phyloP scores from a whole-genome alignment of 1,140 invertebrate species.

The Solenopsis invicta region DNA sequence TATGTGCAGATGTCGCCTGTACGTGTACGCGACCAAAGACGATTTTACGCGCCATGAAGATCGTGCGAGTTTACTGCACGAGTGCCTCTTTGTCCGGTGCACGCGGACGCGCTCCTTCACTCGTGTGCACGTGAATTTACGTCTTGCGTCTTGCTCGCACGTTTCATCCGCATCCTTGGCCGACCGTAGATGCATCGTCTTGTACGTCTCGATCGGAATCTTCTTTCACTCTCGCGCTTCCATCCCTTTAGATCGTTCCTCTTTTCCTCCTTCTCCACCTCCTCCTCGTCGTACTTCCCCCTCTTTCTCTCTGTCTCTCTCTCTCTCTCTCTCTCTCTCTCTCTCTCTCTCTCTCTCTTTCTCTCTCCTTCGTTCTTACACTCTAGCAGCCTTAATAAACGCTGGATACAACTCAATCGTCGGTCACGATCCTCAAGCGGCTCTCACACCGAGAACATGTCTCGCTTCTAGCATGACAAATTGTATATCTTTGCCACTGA shows the following conservation, averaged over 20 bases:
- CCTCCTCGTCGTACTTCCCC: conserved; percentile 17
- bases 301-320: background rate
- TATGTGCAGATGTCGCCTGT: conserved; percentile 1
- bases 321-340: background rate
- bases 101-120: conserved; percentile 54
- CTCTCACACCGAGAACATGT: conserved; percentile 68
- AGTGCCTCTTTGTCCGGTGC: conserved; percentile 74
- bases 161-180: conserved; percentile 67
- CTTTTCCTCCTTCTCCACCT: conserved; percentile 9
- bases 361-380: conserved; percentile 35
- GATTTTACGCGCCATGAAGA: conserved; percentile 70
- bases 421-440: conserved; percentile 76
- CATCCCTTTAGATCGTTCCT: conserved; percentile 42
- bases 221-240: conserved; percentile 45
- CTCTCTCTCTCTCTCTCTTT: background rate
- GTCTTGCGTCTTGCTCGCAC: conserved; percentile 64
- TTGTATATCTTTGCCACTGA: conserved; percentile 2
- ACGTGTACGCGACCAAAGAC: conserved; percentile 42
- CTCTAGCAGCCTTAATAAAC: conserved; percentile 76
- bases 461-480: conserved; percentile 33
- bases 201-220: conserved; percentile 70
- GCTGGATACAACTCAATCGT: conserved; percentile 78
- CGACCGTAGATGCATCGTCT: conserved; percentile 76
- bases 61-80: conserved; percentile 77
- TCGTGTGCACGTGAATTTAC: conserved; percentile 73